These are phyloP conservation scores for Nomada fabriciana DNA, from an alignment of 2,888 invertebrate species.

Conservation along the genomic window DNA sequence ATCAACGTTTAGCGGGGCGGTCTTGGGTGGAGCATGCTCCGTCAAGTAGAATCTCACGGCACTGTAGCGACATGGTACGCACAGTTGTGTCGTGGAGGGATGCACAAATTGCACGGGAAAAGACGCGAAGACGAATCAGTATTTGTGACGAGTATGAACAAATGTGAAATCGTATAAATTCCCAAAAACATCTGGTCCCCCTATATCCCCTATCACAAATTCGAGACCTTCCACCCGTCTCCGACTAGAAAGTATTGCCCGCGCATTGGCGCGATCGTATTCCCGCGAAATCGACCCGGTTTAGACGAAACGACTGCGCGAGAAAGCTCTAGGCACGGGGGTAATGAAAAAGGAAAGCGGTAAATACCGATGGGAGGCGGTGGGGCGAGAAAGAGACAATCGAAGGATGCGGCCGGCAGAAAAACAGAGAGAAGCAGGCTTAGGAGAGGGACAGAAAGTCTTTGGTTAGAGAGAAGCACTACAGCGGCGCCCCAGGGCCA, in stretches of 20 bases:
- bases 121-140: too few relatives aligned
- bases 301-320: slow-evolving; percentile 46
- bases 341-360: slow-evolving; percentile 60
- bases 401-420: slow-evolving; percentile 48
- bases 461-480: slow-evolving; percentile 79
- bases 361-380: slow-evolving; percentile 59
- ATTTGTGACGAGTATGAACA: too few relatives aligned
- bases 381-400: slow-evolving; percentile 37
- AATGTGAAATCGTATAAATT: neutral
- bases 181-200: neutral
- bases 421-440: slow-evolving; percentile 24
- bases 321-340: slow-evolving; percentile 48
- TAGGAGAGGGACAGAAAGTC: slow-evolving; percentile 66
- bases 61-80: neutral
- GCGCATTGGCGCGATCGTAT: slow-evolving; percentile 36
- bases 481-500: slow-evolving; percentile 82
- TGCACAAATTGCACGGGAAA: too few relatives aligned
- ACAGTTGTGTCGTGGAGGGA: too few relatives aligned
- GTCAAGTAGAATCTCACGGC: neutral
- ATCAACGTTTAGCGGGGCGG: slow-evolving; percentile 59
- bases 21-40: slow-evolving; percentile 38
- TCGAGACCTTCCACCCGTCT: neutral
- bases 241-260: neutral
- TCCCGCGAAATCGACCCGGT: slow-evolving; percentile 61
- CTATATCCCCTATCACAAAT: slow-evolving; percentile 1